Evolutionary conservation across 2,113 vertebrate species (phyloP), one percentile per base, ranked within the genome.

Genomic region (Lutjanus erythropterus): DNA sequence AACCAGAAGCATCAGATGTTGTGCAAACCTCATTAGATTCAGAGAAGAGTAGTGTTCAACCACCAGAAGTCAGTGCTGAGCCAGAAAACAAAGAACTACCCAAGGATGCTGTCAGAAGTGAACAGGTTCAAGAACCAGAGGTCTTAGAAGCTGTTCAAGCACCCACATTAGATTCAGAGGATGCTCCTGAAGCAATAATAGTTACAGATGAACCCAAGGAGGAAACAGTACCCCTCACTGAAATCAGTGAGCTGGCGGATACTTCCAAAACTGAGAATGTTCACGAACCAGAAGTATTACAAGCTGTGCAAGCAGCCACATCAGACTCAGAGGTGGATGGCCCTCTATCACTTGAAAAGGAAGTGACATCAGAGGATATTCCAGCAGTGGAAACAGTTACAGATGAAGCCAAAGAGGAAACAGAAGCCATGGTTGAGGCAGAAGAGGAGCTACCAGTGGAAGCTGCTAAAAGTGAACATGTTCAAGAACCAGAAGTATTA

Each of bases 71-170:
- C 46, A 75, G 23, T 23, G 16, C 64, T 71, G 56, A 87, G 46
- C 31, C 42, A 79, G 79, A 77, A 64, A 56, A 84, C 55, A 66
- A 84, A 75, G 68, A 91, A 29, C 21, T 35, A 66, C 19, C 66
- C 39, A 11, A 9, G n/a, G 25, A 71, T 19, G 49, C 11, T 39
- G 29, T 31, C 16, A 42, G 14, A 56, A 50, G 6, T 23, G 52
- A 65, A 29, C 18, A 66, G 9, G 23, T 31, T 46, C 6, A 59
- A 46, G 46, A 27, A 85, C 9, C 25, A 37, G 79, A 88, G 37
- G 35, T 5, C 41, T n/a, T 72, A 65, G 49, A 58, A 58, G 53
- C 47, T 61, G 19, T 52, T 12, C 64, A 27, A 64, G 33, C 29
- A 37, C 41, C 66, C 19, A 6, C 37, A 60, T 35, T 74, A 21